These are phyloP conservation scores for Platycercus adscitus DNA, from an alignment of 2,113 vertebrate genomes.

Conservation along the genomic window DNA sequence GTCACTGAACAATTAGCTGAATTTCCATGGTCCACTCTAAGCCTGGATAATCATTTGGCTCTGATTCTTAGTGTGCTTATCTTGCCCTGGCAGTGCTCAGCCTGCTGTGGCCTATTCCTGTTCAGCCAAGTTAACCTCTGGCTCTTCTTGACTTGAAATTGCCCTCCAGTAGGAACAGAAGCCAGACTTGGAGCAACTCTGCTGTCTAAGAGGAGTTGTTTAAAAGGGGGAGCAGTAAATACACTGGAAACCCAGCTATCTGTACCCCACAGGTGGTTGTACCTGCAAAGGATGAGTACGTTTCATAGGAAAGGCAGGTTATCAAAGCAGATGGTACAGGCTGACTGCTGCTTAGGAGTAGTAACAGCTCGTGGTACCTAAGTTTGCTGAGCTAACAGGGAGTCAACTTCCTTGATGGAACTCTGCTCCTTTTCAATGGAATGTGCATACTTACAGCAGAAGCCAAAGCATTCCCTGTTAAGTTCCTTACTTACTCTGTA, in stretches of 20 bases:
- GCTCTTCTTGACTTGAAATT: neutral
- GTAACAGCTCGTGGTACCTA: neutral
- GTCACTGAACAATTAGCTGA: slow-evolving; percentile 46
- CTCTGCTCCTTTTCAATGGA: neutral
- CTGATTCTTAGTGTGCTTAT: neutral
- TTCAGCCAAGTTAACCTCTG: neutral
- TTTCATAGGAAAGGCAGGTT: neutral
- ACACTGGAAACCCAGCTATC: neutral
- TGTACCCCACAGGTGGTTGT: neutral
- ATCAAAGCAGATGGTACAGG: neutral
- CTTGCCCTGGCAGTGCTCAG: neutral
- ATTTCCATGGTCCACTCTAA: slow-evolving; percentile 5
- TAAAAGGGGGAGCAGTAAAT: neutral
- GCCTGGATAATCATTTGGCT: slow-evolving; percentile 41
- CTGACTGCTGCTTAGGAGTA: neutral
- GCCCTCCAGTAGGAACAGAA: neutral
- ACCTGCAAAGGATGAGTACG: neutral
- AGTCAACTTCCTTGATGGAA: neutral
- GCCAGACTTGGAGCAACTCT: neutral
- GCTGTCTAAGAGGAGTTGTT: neutral
- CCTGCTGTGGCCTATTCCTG: neutral
- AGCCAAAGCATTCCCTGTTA: neutral
- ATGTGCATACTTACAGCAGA: neutral
- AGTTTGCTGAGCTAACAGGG: neutral
- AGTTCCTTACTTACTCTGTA: neutral